Conservation (phyloP, 1,140 invertebrate species). For the Zophobas atratus region DNA sequence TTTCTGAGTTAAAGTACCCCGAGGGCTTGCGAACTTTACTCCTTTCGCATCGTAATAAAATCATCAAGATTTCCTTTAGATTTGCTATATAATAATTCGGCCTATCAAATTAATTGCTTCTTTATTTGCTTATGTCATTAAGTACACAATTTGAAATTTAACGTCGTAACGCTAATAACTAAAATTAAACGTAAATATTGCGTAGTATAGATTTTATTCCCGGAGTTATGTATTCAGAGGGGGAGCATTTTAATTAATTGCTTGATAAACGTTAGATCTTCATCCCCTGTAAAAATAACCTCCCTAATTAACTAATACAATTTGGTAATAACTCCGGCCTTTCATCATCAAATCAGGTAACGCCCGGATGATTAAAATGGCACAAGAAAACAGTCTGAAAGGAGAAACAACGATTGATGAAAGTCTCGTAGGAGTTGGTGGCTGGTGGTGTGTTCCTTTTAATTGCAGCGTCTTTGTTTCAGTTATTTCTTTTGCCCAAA, state of each 20-base stretch:
- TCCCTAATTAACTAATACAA: slow-evolving; percentile 26
- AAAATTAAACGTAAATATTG: slow-evolving; percentile 37
- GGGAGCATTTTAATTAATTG: slow-evolving; percentile 32
- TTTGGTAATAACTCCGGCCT: slow-evolving; percentile 19
- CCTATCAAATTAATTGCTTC: slow-evolving; percentile 32
- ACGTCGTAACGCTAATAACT: slow-evolving; percentile 1
- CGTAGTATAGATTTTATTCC: slow-evolving; percentile 28
- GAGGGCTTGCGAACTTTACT: slow-evolving; percentile 37
- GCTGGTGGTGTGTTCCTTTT: slow-evolving; percentile 37
- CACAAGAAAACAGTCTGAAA: slow-evolving; percentile 28
- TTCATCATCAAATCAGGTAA: slow-evolving; percentile 38
- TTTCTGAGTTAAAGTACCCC: slow-evolving; percentile 44
- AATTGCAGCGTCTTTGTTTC: slow-evolving; percentile 42
- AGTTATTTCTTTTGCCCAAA: slow-evolving; percentile 39
- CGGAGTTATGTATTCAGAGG: slow-evolving; percentile 6
- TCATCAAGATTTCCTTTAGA: slow-evolving; percentile 43
- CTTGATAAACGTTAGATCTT: slow-evolving; percentile 27
- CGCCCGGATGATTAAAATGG: slow-evolving; percentile 33
- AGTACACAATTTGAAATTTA: neutral
- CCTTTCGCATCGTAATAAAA: slow-evolving; percentile 38
- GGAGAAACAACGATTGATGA: slow-evolving; percentile 35
- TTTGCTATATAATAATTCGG: slow-evolving; percentile 19
- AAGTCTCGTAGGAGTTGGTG: slow-evolving; percentile 2
- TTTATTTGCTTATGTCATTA: slow-evolving; percentile 25
- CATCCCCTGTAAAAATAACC: neutral